Percentiles rank a stretch among this genome's conserved stretches.
Conservation (phyloP, 2,797 vertebrate species). For the Pseudochirops cupreus region DNA sequence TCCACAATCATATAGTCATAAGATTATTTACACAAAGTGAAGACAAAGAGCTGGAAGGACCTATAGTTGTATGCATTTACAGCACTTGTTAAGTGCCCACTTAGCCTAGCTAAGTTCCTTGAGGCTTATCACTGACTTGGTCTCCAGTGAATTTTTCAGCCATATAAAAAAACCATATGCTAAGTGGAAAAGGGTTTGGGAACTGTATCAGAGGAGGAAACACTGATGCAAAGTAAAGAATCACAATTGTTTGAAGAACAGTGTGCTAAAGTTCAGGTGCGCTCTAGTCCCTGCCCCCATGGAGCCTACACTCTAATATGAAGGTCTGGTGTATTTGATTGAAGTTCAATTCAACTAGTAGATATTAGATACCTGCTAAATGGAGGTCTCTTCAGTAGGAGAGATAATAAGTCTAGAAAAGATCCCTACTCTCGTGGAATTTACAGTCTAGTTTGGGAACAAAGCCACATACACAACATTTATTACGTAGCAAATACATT, state of each 20-base stretch:
- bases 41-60: not conserved
- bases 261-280: not conserved
- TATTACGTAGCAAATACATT: not conserved
- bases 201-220: not conserved
- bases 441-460: not conserved
- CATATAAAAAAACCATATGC: not conserved
- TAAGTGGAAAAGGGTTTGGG: not conserved
- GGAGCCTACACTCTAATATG: not conserved
- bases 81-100: not conserved
- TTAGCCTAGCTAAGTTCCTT: not conserved
- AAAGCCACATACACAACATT: not conserved
- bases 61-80: not conserved
- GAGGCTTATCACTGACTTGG: not conserved
- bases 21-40: not conserved
- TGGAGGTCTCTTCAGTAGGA: not conserved
- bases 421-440: not conserved
- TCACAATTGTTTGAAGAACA: not conserved
- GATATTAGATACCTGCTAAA: not conserved
- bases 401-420: not conserved
- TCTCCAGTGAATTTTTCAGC: conserved; percentile 7
- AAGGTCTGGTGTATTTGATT: not conserved
- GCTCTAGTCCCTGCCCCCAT: not conserved
- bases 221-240: not conserved
- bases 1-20: not conserved
- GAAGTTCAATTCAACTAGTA: not conserved